phyloP scores from a whole-genome alignment of 2,113 vertebrate species.

The Oenanthe melanoleuca region DNA sequence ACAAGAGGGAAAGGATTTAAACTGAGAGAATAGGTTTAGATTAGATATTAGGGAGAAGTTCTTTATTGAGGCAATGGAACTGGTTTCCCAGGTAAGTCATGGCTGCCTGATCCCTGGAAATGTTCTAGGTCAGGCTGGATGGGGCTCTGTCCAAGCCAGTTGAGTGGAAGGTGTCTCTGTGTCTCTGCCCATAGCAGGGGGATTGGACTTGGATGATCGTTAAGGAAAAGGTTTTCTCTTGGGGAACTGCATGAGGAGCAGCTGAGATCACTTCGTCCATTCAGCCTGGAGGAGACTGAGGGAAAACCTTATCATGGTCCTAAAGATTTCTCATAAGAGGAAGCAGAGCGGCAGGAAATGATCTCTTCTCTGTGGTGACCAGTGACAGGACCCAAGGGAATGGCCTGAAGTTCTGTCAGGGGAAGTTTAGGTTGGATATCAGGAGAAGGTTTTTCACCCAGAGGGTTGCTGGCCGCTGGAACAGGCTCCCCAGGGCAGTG shows the following conservation, averaged over 20 bases:
- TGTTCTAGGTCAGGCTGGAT: neutral
- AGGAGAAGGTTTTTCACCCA: neutral
- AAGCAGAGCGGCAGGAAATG: neutral
- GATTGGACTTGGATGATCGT: neutral
- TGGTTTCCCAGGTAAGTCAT: neutral
- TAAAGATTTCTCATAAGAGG: neutral
- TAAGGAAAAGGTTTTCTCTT: neutral
- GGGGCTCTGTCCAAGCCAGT: neutral
- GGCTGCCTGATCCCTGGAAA: neutral
- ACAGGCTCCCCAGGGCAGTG: neutral
- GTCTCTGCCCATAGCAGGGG: rapidly evolving
- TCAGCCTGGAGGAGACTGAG: neutral
- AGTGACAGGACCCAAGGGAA: rapidly evolving
- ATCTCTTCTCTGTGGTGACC: neutral
- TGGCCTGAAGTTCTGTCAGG: neutral
- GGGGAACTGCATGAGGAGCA: rapidly evolving
- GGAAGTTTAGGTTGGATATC: neutral
- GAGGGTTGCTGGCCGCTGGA: neutral
- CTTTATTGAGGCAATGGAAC: neutral
- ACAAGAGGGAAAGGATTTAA: neutral
- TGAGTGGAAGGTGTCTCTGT: neutral
- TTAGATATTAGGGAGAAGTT: neutral
- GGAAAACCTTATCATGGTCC: neutral
- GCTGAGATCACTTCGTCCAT: neutral
- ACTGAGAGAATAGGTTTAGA: neutral